Conservation (phyloP, 2,888 invertebrate genomes). For the Epinotia bilunana region DNA sequence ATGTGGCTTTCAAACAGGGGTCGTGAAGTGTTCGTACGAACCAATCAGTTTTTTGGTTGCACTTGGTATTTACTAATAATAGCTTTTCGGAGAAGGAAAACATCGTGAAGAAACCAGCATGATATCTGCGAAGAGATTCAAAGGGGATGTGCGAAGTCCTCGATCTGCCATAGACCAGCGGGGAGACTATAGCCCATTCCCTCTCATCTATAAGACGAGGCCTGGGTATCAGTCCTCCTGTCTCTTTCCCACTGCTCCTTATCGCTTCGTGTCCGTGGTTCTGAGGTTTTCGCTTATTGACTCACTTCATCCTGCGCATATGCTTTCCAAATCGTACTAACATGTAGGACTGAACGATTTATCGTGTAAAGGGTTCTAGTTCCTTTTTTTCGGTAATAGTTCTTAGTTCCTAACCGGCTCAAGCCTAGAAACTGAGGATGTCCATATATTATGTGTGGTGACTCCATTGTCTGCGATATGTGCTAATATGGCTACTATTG, state of each 20-base stretch:
- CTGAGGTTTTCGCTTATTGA: no score
- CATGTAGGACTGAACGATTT: no score
- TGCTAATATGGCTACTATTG: constrained; percentile 7
- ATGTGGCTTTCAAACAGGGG: no score
- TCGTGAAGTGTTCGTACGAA: background rate
- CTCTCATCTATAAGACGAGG: no score
- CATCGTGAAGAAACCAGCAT: background rate
- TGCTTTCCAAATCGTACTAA: no score
- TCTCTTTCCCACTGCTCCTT: no score
- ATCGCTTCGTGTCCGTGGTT: no score
- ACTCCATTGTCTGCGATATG: constrained; percentile 13
- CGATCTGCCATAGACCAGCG: background rate
- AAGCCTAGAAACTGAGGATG: constrained; percentile 7
- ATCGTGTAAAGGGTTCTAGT: no score
- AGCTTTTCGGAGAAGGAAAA: background rate
- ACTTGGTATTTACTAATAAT: background rate
- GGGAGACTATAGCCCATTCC: no score
- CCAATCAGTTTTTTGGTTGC: background rate
- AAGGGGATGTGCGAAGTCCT: background rate
- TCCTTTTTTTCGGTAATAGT: background rate
- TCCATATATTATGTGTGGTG: constrained; percentile 23
- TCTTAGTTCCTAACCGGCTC: background rate
- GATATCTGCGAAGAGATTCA: background rate
- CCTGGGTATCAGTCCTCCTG: no score
- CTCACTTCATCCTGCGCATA: no score